These are phyloP conservation scores for Vandiemenella viatica DNA, from an alignment of 2,888 invertebrate species.

Conservation along the genomic window DNA sequence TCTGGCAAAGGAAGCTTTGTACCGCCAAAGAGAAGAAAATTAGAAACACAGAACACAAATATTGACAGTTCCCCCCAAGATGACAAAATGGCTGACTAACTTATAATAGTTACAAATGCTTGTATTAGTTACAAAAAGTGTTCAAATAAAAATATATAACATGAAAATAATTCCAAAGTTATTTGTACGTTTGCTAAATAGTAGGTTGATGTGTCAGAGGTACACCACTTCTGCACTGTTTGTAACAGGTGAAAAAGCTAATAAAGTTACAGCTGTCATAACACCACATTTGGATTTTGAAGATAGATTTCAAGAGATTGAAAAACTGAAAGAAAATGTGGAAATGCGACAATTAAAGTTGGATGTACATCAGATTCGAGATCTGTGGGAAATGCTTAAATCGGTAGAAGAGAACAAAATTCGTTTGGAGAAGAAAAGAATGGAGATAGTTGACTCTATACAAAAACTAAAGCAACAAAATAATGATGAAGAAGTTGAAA, in stretches of 20 bases:
- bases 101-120: background rate
- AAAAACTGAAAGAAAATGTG: slow-evolving; percentile 38
- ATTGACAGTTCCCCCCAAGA: slow-evolving; percentile 2
- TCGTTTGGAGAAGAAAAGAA: slow-evolving; percentile 36
- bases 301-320: slow-evolving; percentile 35
- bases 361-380: slow-evolving; percentile 38
- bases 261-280: slow-evolving; percentile 48
- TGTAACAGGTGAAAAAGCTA: slow-evolving; percentile 53
- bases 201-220: background rate
- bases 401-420: slow-evolving; percentile 35
- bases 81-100: slow-evolving; percentile 7
- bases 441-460: slow-evolving; percentile 35
- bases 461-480: slow-evolving; percentile 23
- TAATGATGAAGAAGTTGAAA: slow-evolving; percentile 29
- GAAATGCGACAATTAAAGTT: slow-evolving; percentile 36
- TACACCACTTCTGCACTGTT: slow-evolving; percentile 41
- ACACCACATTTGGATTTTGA: slow-evolving; percentile 53
- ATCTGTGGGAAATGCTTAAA: slow-evolving; percentile 45
- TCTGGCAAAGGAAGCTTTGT: slow-evolving; percentile 73
- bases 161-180: background rate
- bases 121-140: too few relatives aligned
- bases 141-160: too few relatives aligned
- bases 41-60: slow-evolving; percentile 42
- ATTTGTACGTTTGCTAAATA: too few relatives aligned
- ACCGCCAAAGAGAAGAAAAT: slow-evolving; percentile 52